A percentile compares a stretch with the other conserved stretches of the same genome.
These are phyloP conservation scores for Lepilemur septentrionalis DNA, from an alignment of 2,797 vertebrate species.

Conservation along the genomic window DNA sequence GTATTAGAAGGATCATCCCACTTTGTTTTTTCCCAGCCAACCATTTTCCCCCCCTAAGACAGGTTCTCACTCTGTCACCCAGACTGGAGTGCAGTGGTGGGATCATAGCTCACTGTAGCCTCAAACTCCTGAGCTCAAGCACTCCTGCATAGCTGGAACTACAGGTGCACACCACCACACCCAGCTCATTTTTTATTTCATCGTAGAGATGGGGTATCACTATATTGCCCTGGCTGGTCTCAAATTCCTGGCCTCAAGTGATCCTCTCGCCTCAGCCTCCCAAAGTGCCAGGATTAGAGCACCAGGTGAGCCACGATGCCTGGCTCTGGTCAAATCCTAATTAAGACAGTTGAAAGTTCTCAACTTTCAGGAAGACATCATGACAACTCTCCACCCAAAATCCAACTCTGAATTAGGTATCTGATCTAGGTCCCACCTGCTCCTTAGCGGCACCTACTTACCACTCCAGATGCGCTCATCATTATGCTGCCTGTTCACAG, in stretches of 20 bases:
- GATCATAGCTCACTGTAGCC: not conserved
- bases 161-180: not conserved
- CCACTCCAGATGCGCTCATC: not conserved
- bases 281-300: not conserved
- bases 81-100: not conserved
- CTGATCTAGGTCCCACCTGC: not conserved
- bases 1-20: not conserved
- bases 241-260: not conserved
- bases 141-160: not conserved
- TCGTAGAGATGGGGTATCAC: not conserved
- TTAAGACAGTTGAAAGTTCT: not conserved
- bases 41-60: not conserved
- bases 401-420: not conserved
- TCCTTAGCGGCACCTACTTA: not conserved
- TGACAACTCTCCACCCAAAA: not conserved
- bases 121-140: not conserved
- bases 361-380: not conserved
- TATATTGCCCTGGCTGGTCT: not conserved
- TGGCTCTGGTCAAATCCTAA: not conserved
- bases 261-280: not conserved
- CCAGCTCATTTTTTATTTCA: not conserved
- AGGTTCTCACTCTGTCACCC: not conserved
- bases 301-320: not conserved
- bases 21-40: too few relatives aligned
- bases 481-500: not conserved